Percentiles rank a stretch among this genome's conserved stretches.
Evolutionary conservation across 2,113 vertebrate genomes (phyloP).

Genomic region (Apteryx owenii): DNA sequence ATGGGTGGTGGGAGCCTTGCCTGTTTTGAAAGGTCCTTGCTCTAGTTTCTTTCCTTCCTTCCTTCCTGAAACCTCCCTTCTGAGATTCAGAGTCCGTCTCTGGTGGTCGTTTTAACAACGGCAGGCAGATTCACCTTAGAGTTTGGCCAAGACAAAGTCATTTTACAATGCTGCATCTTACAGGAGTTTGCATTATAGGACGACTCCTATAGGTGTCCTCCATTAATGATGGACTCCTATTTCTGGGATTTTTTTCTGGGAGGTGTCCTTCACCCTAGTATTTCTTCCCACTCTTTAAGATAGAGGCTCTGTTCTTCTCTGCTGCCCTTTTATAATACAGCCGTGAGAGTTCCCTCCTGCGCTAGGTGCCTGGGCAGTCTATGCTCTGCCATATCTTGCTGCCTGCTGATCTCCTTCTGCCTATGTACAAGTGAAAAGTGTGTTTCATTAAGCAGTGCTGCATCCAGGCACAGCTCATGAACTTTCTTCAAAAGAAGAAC

Average conservation of each 20-base stretch:
- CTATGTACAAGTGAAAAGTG: accelerated
- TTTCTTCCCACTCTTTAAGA: background rate
- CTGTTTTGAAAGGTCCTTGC: background rate
- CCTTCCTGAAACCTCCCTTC: background rate
- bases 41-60: background rate
- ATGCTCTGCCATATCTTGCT: background rate
- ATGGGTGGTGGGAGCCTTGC: too few species aligned
- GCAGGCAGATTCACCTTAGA: background rate
- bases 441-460: background rate
- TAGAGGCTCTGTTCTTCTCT: background rate
- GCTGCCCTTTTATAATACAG: background rate
- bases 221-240: too few species aligned
- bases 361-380: background rate
- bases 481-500: background rate
- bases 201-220: too few species aligned
- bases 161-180: background rate
- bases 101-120: accelerated
- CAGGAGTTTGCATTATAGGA: background rate
- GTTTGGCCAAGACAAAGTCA: background rate
- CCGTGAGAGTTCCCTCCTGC: background rate
- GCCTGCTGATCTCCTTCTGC: background rate
- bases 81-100: background rate
- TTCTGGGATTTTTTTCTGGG: background rate
- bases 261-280: accelerated
- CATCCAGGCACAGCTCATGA: background rate